Evolutionary conservation across 2,888 invertebrate species (phyloP).

Genomic region (Papilio gigon): DNA sequence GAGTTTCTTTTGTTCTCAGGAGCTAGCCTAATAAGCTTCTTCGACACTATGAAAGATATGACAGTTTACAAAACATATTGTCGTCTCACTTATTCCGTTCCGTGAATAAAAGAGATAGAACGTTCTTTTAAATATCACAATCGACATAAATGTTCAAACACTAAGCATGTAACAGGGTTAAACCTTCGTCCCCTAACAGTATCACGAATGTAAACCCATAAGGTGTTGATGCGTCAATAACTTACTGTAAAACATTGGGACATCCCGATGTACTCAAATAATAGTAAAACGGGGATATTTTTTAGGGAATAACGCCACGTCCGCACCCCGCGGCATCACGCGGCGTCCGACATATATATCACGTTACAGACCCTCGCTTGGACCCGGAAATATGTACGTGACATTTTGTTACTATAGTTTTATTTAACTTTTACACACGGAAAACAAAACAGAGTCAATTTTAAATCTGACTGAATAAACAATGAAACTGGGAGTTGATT

Average conservation of each 20-base stretch:
- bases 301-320: constrained; percentile 55
- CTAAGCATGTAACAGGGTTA: too few species aligned
- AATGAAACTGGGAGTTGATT: neutral
- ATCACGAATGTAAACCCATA: neutral
- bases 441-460: neutral
- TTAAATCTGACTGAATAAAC: neutral
- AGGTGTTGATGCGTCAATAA: constrained; percentile 31
- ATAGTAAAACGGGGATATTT: constrained; percentile 56
- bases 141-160: too few species aligned
- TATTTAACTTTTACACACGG: neutral
- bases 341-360: constrained; percentile 68
- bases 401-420: constrained; percentile 59
- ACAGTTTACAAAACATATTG: neutral
- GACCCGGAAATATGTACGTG: constrained; percentile 58
- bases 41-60: neutral
- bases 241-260: constrained; percentile 44
- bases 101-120: too few species aligned
- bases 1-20: constrained; percentile 22
- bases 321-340: constrained; percentile 62
- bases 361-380: constrained; percentile 61
- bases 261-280: constrained; percentile 52
- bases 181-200: neutral
- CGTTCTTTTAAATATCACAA: too few species aligned
- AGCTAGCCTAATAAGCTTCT: constrained; percentile 8
- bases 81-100: too few species aligned